Evolutionary conservation across 2,888 invertebrate genomes (phyloP).

Genomic region (Tineola bisselliella): DNA sequence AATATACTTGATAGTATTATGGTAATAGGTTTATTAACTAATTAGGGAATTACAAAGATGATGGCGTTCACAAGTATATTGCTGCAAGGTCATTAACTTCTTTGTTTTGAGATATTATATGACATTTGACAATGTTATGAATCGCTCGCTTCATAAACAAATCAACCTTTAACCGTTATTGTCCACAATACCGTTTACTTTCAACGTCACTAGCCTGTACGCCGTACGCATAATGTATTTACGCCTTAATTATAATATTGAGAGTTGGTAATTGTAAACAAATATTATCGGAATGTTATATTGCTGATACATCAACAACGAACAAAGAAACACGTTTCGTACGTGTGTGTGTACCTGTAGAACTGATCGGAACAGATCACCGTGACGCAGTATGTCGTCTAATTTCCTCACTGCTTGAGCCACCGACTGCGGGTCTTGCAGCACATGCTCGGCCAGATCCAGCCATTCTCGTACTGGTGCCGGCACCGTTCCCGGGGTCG

Average conservation of each 20-base stretch:
- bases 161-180: neutral
- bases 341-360: conserved; percentile 64
- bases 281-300: neutral
- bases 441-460: conserved; percentile 72
- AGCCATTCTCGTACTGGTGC: conserved; percentile 56
- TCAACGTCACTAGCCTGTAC: neutral
- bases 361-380: conserved; percentile 72
- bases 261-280: neutral
- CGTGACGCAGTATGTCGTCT: conserved; percentile 69
- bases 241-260: neutral
- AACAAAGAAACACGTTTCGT: too few species aligned
- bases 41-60: too few species aligned
- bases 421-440: conserved; percentile 71
- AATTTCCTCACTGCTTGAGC: conserved; percentile 68
- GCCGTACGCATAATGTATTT: neutral
- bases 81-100: too few species aligned
- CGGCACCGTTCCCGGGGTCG: conserved; percentile 41
- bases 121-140: too few species aligned
- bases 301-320: neutral
- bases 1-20: too few species aligned
- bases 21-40: too few species aligned
- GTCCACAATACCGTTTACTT: neutral
- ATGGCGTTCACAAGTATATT: too few species aligned
- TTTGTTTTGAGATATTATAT: too few species aligned
- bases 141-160: neutral